Conservation (phyloP, 2,797 vertebrate genomes). For the Antennarius maculatus region DNA sequence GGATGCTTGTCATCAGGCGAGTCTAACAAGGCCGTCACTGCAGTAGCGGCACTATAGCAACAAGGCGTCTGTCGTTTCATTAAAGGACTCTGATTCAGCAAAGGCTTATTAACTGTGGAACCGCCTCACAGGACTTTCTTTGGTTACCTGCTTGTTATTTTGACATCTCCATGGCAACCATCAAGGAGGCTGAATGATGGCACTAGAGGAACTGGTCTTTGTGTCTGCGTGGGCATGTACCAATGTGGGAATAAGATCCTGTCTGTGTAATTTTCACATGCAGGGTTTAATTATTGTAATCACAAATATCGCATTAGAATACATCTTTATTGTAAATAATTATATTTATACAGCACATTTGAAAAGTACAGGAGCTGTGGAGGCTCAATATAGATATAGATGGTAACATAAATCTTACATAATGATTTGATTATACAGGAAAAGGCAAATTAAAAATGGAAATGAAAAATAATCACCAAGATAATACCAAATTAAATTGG, state of each 20-base stretch:
- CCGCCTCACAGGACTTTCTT: slow-evolving; percentile 36
- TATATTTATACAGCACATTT: no score
- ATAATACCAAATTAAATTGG: no score
- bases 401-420: no score
- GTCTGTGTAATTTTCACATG: neutral
- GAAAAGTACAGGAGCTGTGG: neutral
- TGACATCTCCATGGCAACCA: slow-evolving; percentile 82
- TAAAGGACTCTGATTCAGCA: slow-evolving; percentile 45
- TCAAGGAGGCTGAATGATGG: slow-evolving; percentile 62
- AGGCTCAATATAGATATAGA: no score
- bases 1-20: slow-evolving; percentile 65
- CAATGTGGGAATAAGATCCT: slow-evolving; percentile 38
- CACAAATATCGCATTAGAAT: neutral
- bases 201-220: slow-evolving; percentile 50
- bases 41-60: slow-evolving; percentile 51
- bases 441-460: no score
- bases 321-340: no score
- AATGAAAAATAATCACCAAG: no score
- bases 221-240: slow-evolving; percentile 35
- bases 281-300: neutral
- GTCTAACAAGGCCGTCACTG: slow-evolving; percentile 63
- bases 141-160: slow-evolving; percentile 43
- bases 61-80: slow-evolving; percentile 42
- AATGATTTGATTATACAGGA: no score
- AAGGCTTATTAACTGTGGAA: slow-evolving; percentile 22